These are phyloP conservation scores for Portunus trituberculatus DNA, from an alignment of 1,140 invertebrate genomes.

Conservation along the genomic window DNA sequence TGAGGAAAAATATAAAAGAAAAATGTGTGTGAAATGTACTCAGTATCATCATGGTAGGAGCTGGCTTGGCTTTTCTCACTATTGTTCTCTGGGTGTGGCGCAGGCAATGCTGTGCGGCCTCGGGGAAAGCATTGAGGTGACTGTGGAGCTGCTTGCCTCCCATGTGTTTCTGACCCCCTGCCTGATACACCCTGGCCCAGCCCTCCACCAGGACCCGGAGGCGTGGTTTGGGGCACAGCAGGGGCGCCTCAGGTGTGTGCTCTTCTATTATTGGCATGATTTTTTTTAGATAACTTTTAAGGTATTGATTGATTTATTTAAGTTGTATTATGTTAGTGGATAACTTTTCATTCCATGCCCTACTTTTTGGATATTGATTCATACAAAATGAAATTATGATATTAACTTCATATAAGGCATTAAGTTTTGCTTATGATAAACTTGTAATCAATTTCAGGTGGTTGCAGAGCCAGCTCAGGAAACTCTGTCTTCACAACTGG, in stretches of 20 bases:
- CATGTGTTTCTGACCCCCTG: constrained; percentile 69
- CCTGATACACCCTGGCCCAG: constrained; percentile 55
- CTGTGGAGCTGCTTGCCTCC: constrained; percentile 61
- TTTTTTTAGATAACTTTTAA: too few species aligned
- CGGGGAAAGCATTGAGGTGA: constrained; percentile 60
- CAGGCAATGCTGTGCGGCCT: constrained; percentile 59
- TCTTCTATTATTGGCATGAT: too few species aligned
- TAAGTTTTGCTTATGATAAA: background rate
- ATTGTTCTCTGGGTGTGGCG: background rate
- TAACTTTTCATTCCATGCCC: background rate
- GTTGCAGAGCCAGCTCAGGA: constrained; percentile 66
- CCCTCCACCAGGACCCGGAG: constrained; percentile 31
- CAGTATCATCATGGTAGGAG: background rate
- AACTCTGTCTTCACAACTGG: constrained; percentile 63
- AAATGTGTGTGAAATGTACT: background rate
- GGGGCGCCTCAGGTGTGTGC: constrained; percentile 55
- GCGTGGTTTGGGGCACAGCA: constrained; percentile 66
- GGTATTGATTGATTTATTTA: too few species aligned
- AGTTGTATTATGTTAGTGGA: background rate
- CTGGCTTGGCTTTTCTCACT: background rate
- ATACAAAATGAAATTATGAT: too few species aligned
- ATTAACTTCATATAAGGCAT: too few species aligned
- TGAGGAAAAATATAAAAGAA: background rate
- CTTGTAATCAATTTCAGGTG: constrained; percentile 43
- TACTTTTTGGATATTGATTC: too few species aligned